phyloP scores from a whole-genome alignment of 2,797 vertebrate species.

The Acanthurus lineatus region DNA sequence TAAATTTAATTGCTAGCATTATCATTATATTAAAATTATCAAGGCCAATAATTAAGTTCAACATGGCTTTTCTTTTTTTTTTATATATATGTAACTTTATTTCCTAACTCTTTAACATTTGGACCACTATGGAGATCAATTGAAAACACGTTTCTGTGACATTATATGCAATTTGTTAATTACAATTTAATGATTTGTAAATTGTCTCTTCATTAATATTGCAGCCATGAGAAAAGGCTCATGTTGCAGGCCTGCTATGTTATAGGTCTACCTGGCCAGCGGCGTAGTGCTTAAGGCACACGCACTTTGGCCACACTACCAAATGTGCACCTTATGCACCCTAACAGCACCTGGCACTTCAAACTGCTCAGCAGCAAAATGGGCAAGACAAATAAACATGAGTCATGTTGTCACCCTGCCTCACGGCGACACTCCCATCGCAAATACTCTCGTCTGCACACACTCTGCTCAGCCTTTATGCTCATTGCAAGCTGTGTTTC shows the following conservation, averaged over 20 bases:
- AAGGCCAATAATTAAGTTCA: conserved; percentile 62
- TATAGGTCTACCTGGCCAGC: conserved; percentile 25
- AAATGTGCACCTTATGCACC: conserved; percentile 54
- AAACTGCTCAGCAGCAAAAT: conserved; percentile 52
- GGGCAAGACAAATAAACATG: conserved; percentile 66
- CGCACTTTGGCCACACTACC: conserved; percentile 40
- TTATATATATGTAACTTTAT: conserved; percentile 60
- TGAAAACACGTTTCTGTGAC: conserved; percentile 63
- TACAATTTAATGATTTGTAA: conserved; percentile 74
- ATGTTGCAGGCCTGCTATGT: conserved; percentile 55
- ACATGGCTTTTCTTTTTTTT: conserved; percentile 30
- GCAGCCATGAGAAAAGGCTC: conserved; percentile 64
- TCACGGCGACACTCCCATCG: conserved; percentile 79
- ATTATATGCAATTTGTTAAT: conserved; percentile 72
- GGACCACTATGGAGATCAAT: conserved; percentile 77
- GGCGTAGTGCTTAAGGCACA: conserved; percentile 5
- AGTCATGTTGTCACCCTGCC: conserved; percentile 71
- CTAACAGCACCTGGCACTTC: conserved; percentile 57
- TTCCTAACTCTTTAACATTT: conserved; percentile 37
- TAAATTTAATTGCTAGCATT: conserved; percentile 47
- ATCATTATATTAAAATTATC: conserved; percentile 50
- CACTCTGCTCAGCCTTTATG: conserved; percentile 50
- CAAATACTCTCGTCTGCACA: conserved; percentile 73
- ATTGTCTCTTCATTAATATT: conserved; percentile 72
- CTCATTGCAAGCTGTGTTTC: conserved; percentile 24